Conservation (phyloP, 2,888 invertebrate genomes). For the Leptopilina syphax region DNA sequence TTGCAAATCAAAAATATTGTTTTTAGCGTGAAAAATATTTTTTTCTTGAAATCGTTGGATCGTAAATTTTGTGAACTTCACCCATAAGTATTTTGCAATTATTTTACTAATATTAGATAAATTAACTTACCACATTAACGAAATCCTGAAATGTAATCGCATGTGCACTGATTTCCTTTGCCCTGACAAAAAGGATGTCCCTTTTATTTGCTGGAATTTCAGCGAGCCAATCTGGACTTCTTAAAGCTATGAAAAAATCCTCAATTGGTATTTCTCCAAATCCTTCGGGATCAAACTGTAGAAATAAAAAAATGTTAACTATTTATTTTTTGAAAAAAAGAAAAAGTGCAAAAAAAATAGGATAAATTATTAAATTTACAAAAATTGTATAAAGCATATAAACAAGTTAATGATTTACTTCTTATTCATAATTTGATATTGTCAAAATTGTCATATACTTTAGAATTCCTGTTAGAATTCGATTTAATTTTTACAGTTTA, state of each 20-base stretch:
- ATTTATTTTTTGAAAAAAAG: not conserved
- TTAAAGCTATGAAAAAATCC: constrained; percentile 88
- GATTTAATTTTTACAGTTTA: not conserved
- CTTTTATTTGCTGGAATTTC: constrained; percentile 87
- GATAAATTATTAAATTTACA: not conserved
- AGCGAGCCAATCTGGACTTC: constrained; percentile 86
- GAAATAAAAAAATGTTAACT: constrained; percentile 2
- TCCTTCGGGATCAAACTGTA: constrained; percentile 93
- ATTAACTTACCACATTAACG: constrained; percentile 92
- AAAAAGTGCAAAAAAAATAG: no score
- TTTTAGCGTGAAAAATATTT: no score
- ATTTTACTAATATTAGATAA: not conserved
- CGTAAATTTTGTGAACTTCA: no score
- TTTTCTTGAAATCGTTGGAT: no score
- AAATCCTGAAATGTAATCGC: constrained; percentile 96
- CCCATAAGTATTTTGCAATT: no score
- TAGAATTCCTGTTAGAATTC: not conserved
- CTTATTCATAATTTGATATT: not conserved
- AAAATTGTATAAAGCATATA: not conserved
- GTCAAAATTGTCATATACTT: no score
- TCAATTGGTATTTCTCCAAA: constrained; percentile 94
- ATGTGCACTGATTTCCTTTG: constrained; percentile 75
- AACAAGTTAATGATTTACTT: not conserved
- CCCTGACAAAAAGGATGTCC: constrained; percentile 79
- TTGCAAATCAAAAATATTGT: no score